phyloP scores from a whole-genome alignment of 2,888 invertebrate species.

The Lithodes maja region DNA sequence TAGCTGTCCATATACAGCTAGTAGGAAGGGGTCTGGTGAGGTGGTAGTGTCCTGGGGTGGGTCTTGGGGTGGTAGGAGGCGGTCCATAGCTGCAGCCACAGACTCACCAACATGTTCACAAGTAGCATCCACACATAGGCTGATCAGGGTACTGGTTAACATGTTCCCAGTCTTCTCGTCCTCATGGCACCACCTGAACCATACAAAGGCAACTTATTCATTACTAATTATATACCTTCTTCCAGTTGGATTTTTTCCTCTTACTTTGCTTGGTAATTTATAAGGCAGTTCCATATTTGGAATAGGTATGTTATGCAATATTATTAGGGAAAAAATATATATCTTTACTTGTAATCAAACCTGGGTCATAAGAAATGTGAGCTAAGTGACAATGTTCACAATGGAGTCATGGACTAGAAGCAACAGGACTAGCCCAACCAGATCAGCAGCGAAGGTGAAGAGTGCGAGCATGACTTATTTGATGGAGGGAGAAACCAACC shows the following conservation, averaged over 20 bases:
- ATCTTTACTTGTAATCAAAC: too few relatives aligned
- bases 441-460: slow-evolving; percentile 79
- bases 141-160: slow-evolving; percentile 82
- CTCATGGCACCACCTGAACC: slow-evolving; percentile 78
- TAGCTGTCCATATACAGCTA: slow-evolving; percentile 53
- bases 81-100: slow-evolving; percentile 77
- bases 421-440: slow-evolving; percentile 54
- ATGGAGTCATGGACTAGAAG: too few relatives aligned
- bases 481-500: slow-evolving; percentile 72
- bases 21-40: slow-evolving; percentile 60
- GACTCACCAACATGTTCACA: slow-evolving; percentile 84
- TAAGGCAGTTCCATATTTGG: too few relatives aligned
- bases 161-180: slow-evolving; percentile 80
- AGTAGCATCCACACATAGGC: slow-evolving; percentile 85
- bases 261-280: too few relatives aligned
- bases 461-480: slow-evolving; percentile 81
- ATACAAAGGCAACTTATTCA: too few relatives aligned
- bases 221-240: too few relatives aligned
- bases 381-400: too few relatives aligned
- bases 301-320: too few relatives aligned
- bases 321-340: too few relatives aligned
- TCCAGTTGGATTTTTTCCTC: too few relatives aligned
- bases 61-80: slow-evolving; percentile 80
- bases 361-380: too few relatives aligned
- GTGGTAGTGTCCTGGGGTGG: slow-evolving; percentile 71